Evolutionary conservation across 2,797 vertebrate species (phyloP).

Genomic region (Miichthys miiuy): DNA sequence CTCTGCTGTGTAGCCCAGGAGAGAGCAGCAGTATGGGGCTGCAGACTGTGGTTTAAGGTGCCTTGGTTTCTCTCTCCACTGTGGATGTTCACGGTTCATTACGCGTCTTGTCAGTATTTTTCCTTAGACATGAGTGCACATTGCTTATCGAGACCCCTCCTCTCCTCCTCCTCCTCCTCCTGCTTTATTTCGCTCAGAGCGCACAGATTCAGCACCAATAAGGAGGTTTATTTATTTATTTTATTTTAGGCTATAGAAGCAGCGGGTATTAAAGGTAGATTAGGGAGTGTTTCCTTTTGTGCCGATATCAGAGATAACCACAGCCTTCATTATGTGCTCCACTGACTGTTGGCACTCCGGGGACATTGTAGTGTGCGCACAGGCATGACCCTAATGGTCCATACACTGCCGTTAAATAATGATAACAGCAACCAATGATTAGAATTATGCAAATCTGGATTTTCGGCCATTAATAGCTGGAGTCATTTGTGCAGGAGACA

Average conservation of each 20-base stretch:
- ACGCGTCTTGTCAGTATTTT: conserved; percentile 94
- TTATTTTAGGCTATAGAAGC: conserved; percentile 46
- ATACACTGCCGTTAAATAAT: conserved; percentile 80
- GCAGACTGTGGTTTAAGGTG: conserved; percentile 87
- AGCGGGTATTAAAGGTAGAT: conserved; percentile 79
- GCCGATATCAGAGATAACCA: conserved; percentile 80
- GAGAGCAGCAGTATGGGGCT: conserved; percentile 77
- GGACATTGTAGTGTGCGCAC: conserved; percentile 76
- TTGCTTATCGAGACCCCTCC: conserved; percentile 88
- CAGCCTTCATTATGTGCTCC: conserved; percentile 83
- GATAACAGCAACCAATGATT: conserved; percentile 79
- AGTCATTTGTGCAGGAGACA: conserved; percentile 55
- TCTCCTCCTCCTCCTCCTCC: conserved; percentile 17
- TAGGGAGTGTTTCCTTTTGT: conserved; percentile 81
- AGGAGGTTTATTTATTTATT: conserved; percentile 56
- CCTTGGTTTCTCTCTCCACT: conserved; percentile 73
- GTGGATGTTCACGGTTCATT: conserved; percentile 94
- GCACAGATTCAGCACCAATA: conserved; percentile 65
- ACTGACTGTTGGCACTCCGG: conserved; percentile 78
- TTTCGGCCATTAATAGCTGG: conserved; percentile 68
- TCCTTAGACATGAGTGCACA: conserved; percentile 94
- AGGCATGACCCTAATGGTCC: conserved; percentile 83
- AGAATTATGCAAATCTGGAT: conserved; percentile 81
- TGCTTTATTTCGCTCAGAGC: conserved; percentile 59
- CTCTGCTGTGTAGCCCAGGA: conserved; percentile 73